phyloP scores from a whole-genome alignment of 2,888 invertebrate species.

The Malachius bipustulatus region DNA sequence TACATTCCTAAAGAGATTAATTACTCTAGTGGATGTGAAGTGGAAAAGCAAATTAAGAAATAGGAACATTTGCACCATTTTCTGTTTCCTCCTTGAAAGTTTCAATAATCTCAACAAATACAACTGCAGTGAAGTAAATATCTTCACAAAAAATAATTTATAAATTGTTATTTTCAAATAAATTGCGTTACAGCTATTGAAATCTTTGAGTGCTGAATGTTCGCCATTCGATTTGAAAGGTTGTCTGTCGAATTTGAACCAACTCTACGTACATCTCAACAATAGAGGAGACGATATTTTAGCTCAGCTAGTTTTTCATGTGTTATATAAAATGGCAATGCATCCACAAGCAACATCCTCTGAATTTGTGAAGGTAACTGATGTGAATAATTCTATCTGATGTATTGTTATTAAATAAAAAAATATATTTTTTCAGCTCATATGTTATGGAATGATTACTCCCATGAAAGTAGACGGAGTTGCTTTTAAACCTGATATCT shows the following conservation, averaged over 20 bases:
- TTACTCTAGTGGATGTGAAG: neutral
- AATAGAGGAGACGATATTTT: neutral
- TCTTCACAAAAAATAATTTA: too few relatives aligned
- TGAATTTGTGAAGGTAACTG: slow-evolving; percentile 1
- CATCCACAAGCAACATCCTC: neutral
- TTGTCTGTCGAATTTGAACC: neutral
- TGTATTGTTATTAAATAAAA: too few relatives aligned
- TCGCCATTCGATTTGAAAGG: neutral
- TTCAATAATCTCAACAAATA: too few relatives aligned
- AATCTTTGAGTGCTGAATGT: neutral
- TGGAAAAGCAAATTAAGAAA: neutral
- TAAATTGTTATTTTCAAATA: too few relatives aligned
- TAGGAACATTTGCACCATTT: neutral
- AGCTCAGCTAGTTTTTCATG: neutral
- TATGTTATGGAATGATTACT: too few relatives aligned
- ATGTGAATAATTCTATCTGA: too few relatives aligned
- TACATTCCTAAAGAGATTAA: slow-evolving; percentile 1
- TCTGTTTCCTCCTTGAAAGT: too few relatives aligned
- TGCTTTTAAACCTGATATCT: too few relatives aligned
- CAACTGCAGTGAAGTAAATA: too few relatives aligned
- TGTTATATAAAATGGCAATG: neutral
- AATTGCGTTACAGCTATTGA: too few relatives aligned
- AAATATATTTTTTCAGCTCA: too few relatives aligned
- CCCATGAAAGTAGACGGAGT: too few relatives aligned
- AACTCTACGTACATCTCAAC: neutral